Evolutionary conservation across 1,140 invertebrate species (phyloP), one percentile per base, ranked within the genome.

Genomic region (Drosophila grimshawi): DNA sequence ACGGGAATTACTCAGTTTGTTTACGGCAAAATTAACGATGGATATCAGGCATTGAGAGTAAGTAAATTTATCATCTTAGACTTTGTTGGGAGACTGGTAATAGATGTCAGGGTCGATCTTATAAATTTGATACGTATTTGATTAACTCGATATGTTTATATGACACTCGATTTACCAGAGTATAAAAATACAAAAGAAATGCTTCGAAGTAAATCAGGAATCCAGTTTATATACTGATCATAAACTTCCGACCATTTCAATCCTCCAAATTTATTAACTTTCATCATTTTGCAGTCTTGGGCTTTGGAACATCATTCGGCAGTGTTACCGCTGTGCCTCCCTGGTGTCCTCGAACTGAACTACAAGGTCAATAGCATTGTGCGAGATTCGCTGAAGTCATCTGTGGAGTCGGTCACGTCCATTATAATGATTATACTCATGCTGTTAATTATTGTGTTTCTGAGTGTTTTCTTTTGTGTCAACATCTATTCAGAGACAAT

Each of bases 401-500:
- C 93, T 0, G 93, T 95, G 8, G 94, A 95, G 83, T 92, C 94
- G n/a, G 93, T 95, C 29, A 94, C 94, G 5, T 94, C 95, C 3
- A 93, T 94, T 61, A 91, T 94, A 30, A 94, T 95, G 74, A 95
- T 96, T 61, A 93, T 95, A 64, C 95, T 96, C 65, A 94, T 95
- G 76, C 93, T 94, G 30, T 93, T 95, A 68, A 95, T 95, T 91
- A 95, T 95, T 76, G 77, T 88, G n/a, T 91, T 93, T 68, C 56
- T 91, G 52, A 74, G 86, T 62, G 83, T 90, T 77, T 92, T 91
- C 75, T 93, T 93, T 80, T 91, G 85, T 86, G 89, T 93, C 5
- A 93, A 99, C 97, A 95, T 99, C 64, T 99, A 99, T 92, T 97
- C 96, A 10, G 98, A 99, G 94, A 97, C 97, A 27, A 96, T 99